Evolutionary conservation across 1,140 invertebrate species (phyloP), one percentile per base, ranked within the genome.

Genomic region (Eupeodes corollae): DNA sequence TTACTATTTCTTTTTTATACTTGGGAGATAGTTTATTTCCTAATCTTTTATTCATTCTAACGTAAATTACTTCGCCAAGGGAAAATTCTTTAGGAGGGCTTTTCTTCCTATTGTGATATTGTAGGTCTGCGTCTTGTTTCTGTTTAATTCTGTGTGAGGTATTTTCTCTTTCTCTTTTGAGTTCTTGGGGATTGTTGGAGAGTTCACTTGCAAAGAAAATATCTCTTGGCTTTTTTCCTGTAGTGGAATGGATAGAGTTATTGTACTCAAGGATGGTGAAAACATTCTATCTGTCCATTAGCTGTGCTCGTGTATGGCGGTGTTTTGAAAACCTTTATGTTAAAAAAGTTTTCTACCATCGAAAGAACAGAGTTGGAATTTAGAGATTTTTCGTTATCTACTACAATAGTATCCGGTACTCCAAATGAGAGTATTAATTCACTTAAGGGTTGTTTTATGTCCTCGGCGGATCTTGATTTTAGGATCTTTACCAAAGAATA

Each of bases 31-130:
- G n/a, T n/a, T n/a, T n/a, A n/a, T 26, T 26, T 26, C 21, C 49
- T 32, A 47, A 32, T 33, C 49, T 43, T 47, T 51, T 51, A 18
- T 51, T 30, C 12, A 47, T 42, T 33, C 31, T 49, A 12, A 49
- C 30, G 35, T 49, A 44, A 16, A n/a, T n/a, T n/a, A n/a, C n/a
- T n/a, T n/a, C n/a, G n/a, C n/a, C n/a, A n/a, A n/a, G n/a, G n/a
- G n/a, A n/a, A n/a, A n/a, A 49, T 2, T 45, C 19, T 33, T 33
- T 45, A 14, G n/a, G 9, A 12, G 34, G 12, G 16, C 31, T 44
- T 16, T 42, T 19, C 18, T 26, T 44, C 31, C 15, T 38, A n/a
- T 49, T 49, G 19, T 44, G 43, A 42, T 45, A 38, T 6, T 30
- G 11, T 44, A 49, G 13, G 31, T 49, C 48, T 8, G 19, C 15